Evolutionary conservation across 1,140 invertebrate species (phyloP).

Genomic region (Thrips palmi): DNA sequence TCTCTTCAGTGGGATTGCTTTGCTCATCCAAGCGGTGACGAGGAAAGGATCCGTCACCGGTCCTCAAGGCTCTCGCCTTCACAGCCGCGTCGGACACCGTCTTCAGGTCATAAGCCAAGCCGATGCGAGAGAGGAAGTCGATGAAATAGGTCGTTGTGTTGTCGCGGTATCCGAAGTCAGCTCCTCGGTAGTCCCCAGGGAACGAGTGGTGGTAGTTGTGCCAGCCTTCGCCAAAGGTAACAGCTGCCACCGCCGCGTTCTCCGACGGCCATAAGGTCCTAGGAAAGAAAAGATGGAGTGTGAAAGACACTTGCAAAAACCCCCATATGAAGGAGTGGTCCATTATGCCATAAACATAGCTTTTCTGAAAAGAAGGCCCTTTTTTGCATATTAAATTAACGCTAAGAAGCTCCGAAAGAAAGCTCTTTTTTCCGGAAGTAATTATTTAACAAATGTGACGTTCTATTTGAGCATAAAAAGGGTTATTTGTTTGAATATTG

Average conservation of each 20-base stretch:
- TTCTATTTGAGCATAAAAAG: too few species aligned
- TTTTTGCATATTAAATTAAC: too few species aligned
- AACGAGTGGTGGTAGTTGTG: slow-evolving; percentile 89
- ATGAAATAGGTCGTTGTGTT: slow-evolving; percentile 30
- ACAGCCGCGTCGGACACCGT: slow-evolving; percentile 32
- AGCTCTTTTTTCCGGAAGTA: too few species aligned
- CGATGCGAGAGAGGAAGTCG: slow-evolving; percentile 32
- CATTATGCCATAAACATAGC: too few species aligned
- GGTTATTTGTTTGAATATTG: too few species aligned
- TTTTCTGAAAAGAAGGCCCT: too few species aligned
- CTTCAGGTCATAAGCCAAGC: slow-evolving; percentile 42
- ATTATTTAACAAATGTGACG: too few species aligned
- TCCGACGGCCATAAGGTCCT: slow-evolving; percentile 36
- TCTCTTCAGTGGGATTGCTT: too few species aligned
- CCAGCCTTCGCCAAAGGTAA: slow-evolving; percentile 49
- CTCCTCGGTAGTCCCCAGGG: slow-evolving; percentile 60
- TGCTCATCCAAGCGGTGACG: too few species aligned
- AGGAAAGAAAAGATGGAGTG: slow-evolving; percentile 24
- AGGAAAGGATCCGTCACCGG: slow-evolving; percentile 37
- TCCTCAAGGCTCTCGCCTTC: slow-evolving; percentile 30
- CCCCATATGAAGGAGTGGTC: too few species aligned
- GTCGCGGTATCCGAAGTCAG: slow-evolving; percentile 33
- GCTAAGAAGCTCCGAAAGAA: too few species aligned
- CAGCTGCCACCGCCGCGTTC: slow-evolving; percentile 22
- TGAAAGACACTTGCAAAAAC: too few species aligned